Percentiles rank a stretch among this genome's conserved stretches.
Conservation (phyloP, 2,113 vertebrate genomes). For the Illadopsis cleaveri region DNA sequence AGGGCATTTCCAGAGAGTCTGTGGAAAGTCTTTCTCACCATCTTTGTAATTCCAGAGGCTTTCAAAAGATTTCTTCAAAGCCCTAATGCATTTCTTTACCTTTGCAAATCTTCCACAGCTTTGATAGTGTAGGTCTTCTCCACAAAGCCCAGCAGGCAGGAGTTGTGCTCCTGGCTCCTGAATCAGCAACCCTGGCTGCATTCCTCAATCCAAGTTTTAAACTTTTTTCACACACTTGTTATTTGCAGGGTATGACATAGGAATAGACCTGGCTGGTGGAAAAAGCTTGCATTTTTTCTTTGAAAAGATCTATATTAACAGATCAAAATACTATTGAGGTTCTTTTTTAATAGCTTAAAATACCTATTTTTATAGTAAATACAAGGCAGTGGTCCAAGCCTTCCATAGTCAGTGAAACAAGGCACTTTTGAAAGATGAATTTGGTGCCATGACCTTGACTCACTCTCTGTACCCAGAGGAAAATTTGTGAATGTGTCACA, state of each 20-base stretch:
- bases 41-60: slow-evolving; percentile 4
- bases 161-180: not conserved
- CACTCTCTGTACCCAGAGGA: not conserved
- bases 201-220: not conserved
- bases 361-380: not conserved
- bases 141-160: not conserved
- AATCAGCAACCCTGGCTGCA: not conserved
- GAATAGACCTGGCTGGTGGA: not conserved
- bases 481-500: not conserved
- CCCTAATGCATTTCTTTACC: not conserved
- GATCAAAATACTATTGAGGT: not conserved
- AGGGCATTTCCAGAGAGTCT: slow-evolving; percentile 1
- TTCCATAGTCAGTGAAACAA: not conserved
- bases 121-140: not conserved
- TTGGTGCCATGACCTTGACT: not conserved
- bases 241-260: not conserved
- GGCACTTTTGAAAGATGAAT: not conserved
- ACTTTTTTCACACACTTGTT: not conserved
- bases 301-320: not conserved
- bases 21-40: not conserved
- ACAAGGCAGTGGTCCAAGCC: not conserved
- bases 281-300: not conserved
- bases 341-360: not conserved
- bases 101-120: not conserved
- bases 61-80: not conserved